Evolutionary conservation across 2,888 invertebrate species (phyloP).

Genomic region (Noctua janthina): DNA sequence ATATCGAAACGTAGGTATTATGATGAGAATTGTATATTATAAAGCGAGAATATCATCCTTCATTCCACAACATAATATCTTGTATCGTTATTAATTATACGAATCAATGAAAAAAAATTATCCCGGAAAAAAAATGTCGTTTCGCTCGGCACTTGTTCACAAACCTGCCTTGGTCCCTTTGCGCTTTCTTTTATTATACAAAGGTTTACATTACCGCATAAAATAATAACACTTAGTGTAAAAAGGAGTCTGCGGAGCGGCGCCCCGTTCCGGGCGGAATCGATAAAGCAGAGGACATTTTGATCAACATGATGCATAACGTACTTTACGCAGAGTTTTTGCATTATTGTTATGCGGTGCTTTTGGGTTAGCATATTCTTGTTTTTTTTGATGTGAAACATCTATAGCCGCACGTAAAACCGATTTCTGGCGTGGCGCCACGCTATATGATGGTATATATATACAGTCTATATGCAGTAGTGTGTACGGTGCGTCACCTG

Average conservation of each 20-base stretch:
- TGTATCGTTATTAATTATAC: conserved; percentile 48
- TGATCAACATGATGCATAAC: conserved; percentile 73
- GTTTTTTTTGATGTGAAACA: no score
- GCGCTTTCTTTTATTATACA: conserved; percentile 64
- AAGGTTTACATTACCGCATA: conserved; percentile 81
- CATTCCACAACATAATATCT: conserved; percentile 20
- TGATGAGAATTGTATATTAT: no score
- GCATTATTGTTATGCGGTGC: conserved; percentile 10
- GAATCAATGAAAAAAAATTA: conserved; percentile 53
- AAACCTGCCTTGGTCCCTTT: conserved; percentile 63
- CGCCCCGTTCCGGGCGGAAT: conserved; percentile 61
- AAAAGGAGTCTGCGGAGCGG: conserved; percentile 67
- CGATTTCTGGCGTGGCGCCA: no score
- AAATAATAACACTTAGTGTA: conserved; percentile 82
- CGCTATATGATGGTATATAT: no score
- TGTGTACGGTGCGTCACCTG: no score
- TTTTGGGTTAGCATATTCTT: conserved; percentile 22
- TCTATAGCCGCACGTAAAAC: no score
- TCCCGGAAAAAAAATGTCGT: conserved; percentile 37
- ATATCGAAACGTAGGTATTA: no score
- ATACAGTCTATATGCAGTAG: no score
- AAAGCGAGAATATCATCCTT: no score
- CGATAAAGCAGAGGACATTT: conserved; percentile 73
- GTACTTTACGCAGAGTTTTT: conserved; percentile 52
- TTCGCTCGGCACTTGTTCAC: conserved; percentile 59